These are phyloP conservation scores for Alectura lathami DNA, from an alignment of 2,113 vertebrate genomes.

Conservation along the genomic window DNA sequence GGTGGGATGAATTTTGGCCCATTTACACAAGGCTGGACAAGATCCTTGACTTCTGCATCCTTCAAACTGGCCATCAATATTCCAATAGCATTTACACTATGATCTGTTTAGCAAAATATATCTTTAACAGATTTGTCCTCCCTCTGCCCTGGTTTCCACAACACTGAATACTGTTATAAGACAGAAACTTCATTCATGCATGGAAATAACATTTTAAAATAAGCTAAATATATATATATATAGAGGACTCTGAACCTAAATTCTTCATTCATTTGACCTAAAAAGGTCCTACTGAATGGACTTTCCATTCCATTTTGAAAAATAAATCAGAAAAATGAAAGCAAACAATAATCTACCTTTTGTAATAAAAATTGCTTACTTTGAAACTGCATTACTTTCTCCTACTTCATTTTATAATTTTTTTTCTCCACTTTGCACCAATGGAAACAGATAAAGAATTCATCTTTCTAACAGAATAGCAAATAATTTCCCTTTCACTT, in stretches of 20 bases:
- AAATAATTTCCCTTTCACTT: background rate
- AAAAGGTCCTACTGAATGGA: background rate
- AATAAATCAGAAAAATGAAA: slow-evolving; percentile 14
- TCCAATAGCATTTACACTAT: background rate
- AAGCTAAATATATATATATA: too few species aligned
- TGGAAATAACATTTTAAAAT: background rate
- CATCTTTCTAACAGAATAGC: background rate
- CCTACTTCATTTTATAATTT: background rate
- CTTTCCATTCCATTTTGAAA: background rate
- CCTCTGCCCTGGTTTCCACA: background rate
- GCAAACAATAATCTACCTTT: background rate
- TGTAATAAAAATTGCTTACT: slow-evolving; percentile 30
- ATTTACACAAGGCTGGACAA: background rate
- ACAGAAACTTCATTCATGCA: background rate
- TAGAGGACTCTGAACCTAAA: background rate
- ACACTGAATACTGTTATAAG: background rate
- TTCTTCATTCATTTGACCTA: background rate
- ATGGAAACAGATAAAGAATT: background rate
- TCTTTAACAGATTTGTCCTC: background rate
- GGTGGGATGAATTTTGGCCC: background rate
- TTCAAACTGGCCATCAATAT: background rate
- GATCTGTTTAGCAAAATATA: background rate
- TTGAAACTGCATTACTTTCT: background rate
- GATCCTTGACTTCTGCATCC: background rate
- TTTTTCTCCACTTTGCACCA: background rate